phyloP scores from a whole-genome alignment of 2,797 vertebrate species.

The Borostomias antarcticus region DNA sequence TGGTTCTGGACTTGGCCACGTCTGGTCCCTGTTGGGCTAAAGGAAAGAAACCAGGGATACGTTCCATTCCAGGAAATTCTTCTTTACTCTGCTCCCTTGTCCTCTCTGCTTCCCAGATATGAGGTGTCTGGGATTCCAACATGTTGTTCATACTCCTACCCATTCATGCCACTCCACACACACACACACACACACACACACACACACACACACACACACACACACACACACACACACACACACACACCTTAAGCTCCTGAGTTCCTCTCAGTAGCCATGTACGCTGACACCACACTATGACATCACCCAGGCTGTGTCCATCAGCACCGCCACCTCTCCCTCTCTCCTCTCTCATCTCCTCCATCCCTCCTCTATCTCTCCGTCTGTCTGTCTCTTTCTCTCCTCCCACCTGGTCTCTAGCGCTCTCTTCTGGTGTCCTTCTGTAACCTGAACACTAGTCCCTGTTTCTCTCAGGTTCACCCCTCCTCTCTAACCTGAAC shows the following conservation, averaged over 20 bases:
- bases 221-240: conserved; percentile 2
- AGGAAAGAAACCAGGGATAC: background rate
- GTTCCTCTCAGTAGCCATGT: background rate
- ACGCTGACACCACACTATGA: conserved; percentile 13
- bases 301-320: background rate
- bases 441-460: no score
- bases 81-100: no score
- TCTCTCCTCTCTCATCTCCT: background rate
- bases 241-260: conserved; percentile 1
- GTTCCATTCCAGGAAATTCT: no score
- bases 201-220: background rate
- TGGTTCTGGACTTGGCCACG: background rate
- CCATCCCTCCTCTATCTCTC: background rate
- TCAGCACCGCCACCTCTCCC: conserved; percentile 15
- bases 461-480: no score
- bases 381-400: background rate
- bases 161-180: background rate
- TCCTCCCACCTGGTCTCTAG: no score
- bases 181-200: background rate
- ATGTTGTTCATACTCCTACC: background rate
- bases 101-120: no score
- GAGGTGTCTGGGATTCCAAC: no score
- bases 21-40: background rate
- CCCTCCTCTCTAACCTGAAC: no score
- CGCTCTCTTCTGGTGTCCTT: no score